Evolutionary conservation across 1,140 invertebrate genomes (phyloP).

Genomic region (Drosophila paulistorum): DNA sequence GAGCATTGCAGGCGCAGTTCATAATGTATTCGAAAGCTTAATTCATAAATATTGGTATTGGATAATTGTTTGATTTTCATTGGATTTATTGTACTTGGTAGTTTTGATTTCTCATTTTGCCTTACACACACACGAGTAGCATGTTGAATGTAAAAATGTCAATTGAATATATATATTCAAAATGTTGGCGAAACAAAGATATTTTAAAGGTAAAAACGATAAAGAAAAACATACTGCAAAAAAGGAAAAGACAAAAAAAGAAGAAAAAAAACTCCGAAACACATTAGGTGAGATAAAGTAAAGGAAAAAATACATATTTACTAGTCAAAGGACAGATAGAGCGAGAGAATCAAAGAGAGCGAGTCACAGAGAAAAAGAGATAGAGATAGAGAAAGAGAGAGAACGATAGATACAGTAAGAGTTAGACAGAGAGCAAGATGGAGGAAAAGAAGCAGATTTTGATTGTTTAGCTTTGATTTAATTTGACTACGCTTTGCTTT

Average conservation of each 20-base stretch:
- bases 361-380: not conserved
- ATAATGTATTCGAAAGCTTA: conserved; percentile 30
- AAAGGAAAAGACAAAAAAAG: conserved; percentile 28
- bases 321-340: not conserved
- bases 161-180: conserved; percentile 3
- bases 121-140: conserved; percentile 47
- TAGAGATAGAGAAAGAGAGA: conserved; percentile 7
- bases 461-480: conserved; percentile 4
- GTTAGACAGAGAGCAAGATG: not conserved
- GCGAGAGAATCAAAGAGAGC: conserved; percentile 20
- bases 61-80: conserved; percentile 11
- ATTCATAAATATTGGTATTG: conserved; percentile 25
- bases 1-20: conserved; percentile 35
- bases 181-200: not conserved
- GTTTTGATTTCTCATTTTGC: conserved; percentile 16
- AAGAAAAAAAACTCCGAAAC: not conserved
- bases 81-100: conserved; percentile 6
- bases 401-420: conserved; percentile 1
- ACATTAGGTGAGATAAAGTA: conserved; percentile 33
- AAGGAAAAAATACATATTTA: conserved; percentile 28
- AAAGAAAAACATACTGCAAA: conserved; percentile 24
- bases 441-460: not conserved
- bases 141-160: conserved; percentile 6
- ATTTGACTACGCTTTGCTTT: not conserved
- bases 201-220: conserved; percentile 24